phyloP scores from a whole-genome alignment of 1,140 invertebrate genomes.

The Pomacea maculata region DNA sequence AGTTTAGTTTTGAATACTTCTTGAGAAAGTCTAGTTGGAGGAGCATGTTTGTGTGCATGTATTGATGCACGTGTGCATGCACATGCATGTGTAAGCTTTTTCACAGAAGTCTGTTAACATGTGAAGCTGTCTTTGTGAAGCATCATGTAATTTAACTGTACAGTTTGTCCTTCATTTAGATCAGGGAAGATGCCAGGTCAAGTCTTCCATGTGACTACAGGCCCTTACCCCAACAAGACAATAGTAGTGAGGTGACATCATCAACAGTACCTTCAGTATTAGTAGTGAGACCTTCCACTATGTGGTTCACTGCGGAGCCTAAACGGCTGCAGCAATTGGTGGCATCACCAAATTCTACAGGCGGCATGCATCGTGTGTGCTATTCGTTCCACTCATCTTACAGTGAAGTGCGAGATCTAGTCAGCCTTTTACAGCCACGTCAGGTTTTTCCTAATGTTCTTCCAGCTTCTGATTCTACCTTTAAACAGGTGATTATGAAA shows the following conservation, averaged over 20 bases:
- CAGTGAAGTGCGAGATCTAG: slow-evolving; percentile 56
- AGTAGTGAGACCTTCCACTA: slow-evolving; percentile 57
- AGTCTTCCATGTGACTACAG: slow-evolving; percentile 37
- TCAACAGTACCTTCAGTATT: slow-evolving; percentile 33
- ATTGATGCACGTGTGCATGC: too few species aligned
- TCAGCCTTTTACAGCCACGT: slow-evolving; percentile 56
- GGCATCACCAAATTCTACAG: slow-evolving; percentile 20
- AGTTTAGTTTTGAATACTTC: too few species aligned
- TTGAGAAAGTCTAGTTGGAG: too few species aligned
- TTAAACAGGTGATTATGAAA: slow-evolving; percentile 33
- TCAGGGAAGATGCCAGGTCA: not conserved
- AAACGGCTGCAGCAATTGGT: slow-evolving; percentile 29
- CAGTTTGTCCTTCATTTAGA: slow-evolving; percentile 2
- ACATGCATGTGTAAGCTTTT: not conserved
- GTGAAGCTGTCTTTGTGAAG: not conserved
- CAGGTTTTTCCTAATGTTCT: slow-evolving; percentile 57
- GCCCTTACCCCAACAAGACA: not conserved
- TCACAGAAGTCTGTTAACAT: not conserved
- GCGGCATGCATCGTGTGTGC: slow-evolving; percentile 52
- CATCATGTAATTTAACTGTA: not conserved
- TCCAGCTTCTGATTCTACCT: slow-evolving; percentile 39
- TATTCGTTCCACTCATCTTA: slow-evolving; percentile 65
- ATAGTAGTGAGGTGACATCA: not conserved
- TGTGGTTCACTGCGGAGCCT: slow-evolving; percentile 58
- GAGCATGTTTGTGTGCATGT: too few species aligned